Evolutionary conservation across 2,797 vertebrate species (phyloP), one percentile per base, ranked within the genome.

Genomic region (Vultur gryphus): DNA sequence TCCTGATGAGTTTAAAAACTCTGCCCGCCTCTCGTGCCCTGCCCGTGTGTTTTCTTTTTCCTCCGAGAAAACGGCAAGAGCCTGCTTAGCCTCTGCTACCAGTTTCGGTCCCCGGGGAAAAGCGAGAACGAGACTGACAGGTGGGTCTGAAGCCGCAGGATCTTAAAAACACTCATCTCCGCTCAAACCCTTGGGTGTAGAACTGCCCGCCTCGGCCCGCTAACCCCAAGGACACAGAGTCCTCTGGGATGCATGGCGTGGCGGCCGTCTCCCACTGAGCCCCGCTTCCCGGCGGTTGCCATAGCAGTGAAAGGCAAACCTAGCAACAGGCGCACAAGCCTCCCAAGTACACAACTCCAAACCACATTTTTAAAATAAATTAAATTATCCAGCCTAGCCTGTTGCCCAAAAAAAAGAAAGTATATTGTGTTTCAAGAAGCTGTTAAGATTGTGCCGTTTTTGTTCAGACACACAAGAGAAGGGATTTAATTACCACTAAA

Each of bases 251-350:
- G 79, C n/a, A 1, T 0, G 3, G 65, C 2, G 2, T 0, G 5
- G 79, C 33, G 7, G 62, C 66, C 25, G 13, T 31, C 61, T 85
- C 79, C 78, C 13, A 3, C 73, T 8, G 72, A 14, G 61, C 64
- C 8, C 25, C 5, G 16, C 82, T 86, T 49, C 75, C 59, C 35
- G 28, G 66, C 72, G 37, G 94, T 97, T 97, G 70, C 93, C 92
- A 97, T 96, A 96, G 91, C 77, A 87, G 23, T 97, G 81, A 97
- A 95, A 95, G 72, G 65, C 91, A 97, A 96, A 96, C 91, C 66
- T 93, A 98, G 84, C 84, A 97, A 95, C 72, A 93, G 89, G 28
- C 64, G 8, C 64, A 72, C 84, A 82, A 95, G 58, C 81, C 81
- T 70, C 52, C 57, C 37, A 65, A 94, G 87, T 93, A 87, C 78